phyloP scores from a whole-genome alignment of 2,113 vertebrate genomes.

The Proterorhinus semilunaris region DNA sequence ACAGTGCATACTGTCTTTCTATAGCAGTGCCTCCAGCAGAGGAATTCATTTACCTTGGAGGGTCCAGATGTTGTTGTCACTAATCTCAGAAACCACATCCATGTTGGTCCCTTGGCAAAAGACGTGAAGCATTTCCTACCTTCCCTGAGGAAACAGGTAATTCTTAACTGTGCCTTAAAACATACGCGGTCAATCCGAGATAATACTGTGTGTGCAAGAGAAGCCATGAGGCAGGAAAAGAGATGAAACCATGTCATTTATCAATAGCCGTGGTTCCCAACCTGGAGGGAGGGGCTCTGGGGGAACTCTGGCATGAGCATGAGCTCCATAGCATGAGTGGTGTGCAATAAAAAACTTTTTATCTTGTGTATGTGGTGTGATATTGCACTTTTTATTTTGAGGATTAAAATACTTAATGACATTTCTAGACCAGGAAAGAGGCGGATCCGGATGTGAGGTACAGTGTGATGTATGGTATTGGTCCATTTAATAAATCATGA shows the following conservation, averaged over 20 bases:
- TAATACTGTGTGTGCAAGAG: constrained; percentile 7
- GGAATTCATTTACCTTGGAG: constrained; percentile 27
- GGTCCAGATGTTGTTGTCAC: constrained; percentile 28
- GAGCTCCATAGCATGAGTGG: background rate
- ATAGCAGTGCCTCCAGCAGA: constrained; percentile 49
- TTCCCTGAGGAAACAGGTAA: constrained; percentile 55
- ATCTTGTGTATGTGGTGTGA: background rate
- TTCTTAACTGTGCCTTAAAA: constrained; percentile 41
- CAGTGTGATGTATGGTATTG: too few species aligned
- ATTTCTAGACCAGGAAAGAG: too few species aligned
- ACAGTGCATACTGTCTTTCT: constrained; percentile 22
- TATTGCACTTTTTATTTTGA: background rate
- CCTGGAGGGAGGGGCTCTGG: too few species aligned
- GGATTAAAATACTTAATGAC: background rate
- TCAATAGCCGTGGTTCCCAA: constrained; percentile 7
- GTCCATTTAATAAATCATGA: too few species aligned
- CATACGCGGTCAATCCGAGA: constrained; percentile 43
- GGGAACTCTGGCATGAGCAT: background rate
- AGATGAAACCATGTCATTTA: constrained; percentile 38
- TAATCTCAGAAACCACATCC: constrained; percentile 59
- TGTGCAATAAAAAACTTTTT: background rate
- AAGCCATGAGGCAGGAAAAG: constrained; percentile 46
- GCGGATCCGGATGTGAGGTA: too few species aligned
- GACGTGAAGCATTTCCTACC: constrained; percentile 50
- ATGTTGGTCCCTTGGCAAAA: constrained; percentile 61